A percentile compares a stretch with the other conserved stretches of the same genome.
Conservation (phyloP, 2,797 vertebrate species). For the Dryobates pubescens region DNA sequence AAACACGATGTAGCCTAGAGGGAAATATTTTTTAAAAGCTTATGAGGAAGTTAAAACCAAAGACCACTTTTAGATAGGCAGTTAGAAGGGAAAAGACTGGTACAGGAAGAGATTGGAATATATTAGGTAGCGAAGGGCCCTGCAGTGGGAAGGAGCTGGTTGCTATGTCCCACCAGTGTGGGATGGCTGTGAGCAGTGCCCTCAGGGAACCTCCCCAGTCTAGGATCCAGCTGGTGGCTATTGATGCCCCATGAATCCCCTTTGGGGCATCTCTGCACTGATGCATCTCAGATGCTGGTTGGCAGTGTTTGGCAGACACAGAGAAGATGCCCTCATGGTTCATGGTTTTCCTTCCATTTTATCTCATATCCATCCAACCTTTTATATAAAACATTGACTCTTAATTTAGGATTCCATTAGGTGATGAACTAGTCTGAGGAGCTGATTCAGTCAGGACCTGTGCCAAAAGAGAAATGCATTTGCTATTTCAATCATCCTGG, state of each 20-base stretch:
- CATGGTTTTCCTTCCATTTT: background rate
- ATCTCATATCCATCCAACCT: background rate
- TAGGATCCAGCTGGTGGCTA: background rate
- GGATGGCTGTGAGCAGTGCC: background rate
- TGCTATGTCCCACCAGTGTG: background rate
- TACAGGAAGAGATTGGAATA: background rate
- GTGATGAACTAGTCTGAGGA: background rate
- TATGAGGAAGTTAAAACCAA: background rate
- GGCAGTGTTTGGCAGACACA: background rate
- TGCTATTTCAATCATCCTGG: slow-evolving; percentile 28
- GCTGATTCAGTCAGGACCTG: slow-evolving; percentile 1
- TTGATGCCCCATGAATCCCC: accelerated
- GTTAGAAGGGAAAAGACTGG: background rate
- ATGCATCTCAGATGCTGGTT: background rate
- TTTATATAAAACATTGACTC: background rate
- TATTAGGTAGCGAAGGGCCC: background rate
- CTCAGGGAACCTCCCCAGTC: background rate
- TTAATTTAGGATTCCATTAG: slow-evolving; percentile 23
- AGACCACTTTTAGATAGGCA: background rate
- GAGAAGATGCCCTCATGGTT: background rate
- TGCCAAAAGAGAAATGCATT: slow-evolving; percentile 40
- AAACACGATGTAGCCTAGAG: accelerated
- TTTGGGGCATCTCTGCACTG: background rate
- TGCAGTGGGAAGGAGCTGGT: background rate
- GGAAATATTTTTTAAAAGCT: background rate